Conservation (phyloP, 2,888 invertebrate species). For the Diplazon laetatorius region DNA sequence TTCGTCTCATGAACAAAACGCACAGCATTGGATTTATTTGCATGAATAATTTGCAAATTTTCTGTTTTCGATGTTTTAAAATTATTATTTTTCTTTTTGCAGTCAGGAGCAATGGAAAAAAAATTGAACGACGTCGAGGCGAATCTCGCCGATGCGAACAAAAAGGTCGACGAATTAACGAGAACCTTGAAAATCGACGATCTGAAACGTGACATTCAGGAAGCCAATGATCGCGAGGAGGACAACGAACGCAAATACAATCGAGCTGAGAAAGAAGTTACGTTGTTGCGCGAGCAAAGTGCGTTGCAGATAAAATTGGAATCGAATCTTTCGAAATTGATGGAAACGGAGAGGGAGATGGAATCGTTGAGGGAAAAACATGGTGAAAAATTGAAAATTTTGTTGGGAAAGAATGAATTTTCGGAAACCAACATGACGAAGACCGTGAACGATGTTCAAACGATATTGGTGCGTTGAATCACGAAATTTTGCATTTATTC, state of each 20-base stretch:
- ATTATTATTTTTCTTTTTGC: too few relatives aligned
- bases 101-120: slow-evolving; percentile 82
- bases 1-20: too few relatives aligned
- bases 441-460: slow-evolving; percentile 85
- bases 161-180: slow-evolving; percentile 69
- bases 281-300: slow-evolving; percentile 85
- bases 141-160: slow-evolving; percentile 72
- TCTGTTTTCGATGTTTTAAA: too few relatives aligned
- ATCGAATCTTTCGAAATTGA: slow-evolving; percentile 83
- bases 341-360: slow-evolving; percentile 85
- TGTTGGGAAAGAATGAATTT: slow-evolving; percentile 85
- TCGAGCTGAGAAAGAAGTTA: slow-evolving; percentile 86
- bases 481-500: too few relatives aligned
- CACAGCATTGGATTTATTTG: too few relatives aligned
- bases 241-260: slow-evolving; percentile 85
- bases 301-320: slow-evolving; percentile 86
- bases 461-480: slow-evolving; percentile 82
- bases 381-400: slow-evolving; percentile 85
- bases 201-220: slow-evolving; percentile 85
- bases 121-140: slow-evolving; percentile 81
- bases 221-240: slow-evolving; percentile 85
- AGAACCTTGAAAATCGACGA: slow-evolving; percentile 84
- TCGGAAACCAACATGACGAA: slow-evolving; percentile 86
- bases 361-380: slow-evolving; percentile 88
- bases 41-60: too few relatives aligned